phyloP scores from a whole-genome alignment of 2,888 invertebrate species.

The Noctua janthe region DNA sequence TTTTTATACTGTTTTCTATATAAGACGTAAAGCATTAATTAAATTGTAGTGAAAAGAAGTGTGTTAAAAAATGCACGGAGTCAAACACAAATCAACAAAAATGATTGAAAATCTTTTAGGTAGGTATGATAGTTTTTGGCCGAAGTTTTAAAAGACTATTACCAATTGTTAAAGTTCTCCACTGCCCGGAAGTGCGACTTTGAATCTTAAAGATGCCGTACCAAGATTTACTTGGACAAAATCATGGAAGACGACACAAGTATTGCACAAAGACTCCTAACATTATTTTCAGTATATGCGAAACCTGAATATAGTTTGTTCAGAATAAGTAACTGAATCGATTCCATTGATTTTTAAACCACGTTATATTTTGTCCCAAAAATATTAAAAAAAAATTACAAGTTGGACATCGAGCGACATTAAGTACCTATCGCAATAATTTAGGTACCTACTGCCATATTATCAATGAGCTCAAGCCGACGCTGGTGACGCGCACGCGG shows the following conservation, averaged over 20 bases:
- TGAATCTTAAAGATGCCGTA: conserved; percentile 5
- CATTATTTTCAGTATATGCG: too few species aligned
- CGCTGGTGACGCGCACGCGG: too few species aligned
- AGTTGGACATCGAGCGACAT: too few species aligned
- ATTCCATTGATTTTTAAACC: too few species aligned
- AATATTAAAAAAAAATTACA: too few species aligned
- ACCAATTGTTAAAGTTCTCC: conserved; percentile 6
- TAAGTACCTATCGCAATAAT: too few species aligned
- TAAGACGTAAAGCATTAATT: background rate
- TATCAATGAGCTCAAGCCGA: too few species aligned
- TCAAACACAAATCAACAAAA: background rate
- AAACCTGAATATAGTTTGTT: too few species aligned
- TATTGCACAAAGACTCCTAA: background rate
- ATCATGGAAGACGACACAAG: background rate
- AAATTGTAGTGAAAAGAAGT: background rate
- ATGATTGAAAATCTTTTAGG: background rate
- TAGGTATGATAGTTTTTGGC: background rate
- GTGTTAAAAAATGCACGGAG: too few species aligned
- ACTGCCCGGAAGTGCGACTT: background rate
- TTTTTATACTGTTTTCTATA: background rate
- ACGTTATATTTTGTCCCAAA: too few species aligned
- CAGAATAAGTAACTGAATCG: too few species aligned
- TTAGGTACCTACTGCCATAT: too few species aligned
- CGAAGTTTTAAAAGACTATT: conserved; percentile 5
- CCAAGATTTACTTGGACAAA: conserved; percentile 7